Conservation (phyloP, 2,113 vertebrate genomes). For the Cranoglanis bouderius region DNA sequence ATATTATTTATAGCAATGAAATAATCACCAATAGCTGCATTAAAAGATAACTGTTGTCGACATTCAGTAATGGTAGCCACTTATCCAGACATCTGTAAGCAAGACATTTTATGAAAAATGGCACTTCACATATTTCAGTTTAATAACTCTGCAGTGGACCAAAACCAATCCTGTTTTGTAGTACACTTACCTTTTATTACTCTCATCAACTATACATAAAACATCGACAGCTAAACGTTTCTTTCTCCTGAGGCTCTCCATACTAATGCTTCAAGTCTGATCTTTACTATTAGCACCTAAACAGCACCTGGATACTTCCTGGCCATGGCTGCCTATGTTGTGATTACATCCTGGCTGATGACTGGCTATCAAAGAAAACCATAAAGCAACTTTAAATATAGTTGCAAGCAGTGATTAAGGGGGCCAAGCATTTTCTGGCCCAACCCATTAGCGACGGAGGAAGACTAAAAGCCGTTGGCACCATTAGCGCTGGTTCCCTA, state of each 20-base stretch:
- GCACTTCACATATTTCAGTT: background rate
- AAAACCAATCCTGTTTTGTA: background rate
- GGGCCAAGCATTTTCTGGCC: background rate
- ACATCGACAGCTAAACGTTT: background rate
- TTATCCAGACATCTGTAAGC: background rate
- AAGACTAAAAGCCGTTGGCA: background rate
- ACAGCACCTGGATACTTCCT: background rate
- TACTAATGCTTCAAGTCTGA: background rate
- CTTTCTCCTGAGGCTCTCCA: background rate
- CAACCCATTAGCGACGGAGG: background rate
- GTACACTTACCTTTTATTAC: background rate
- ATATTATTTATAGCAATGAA: background rate
- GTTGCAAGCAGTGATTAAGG: background rate
- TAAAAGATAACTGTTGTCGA: background rate
- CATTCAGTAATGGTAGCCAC: background rate
- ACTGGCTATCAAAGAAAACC: background rate
- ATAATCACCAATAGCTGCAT: background rate
- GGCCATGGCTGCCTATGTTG: background rate
- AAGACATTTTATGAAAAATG: conserved; percentile 3
- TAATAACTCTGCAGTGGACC: background rate
- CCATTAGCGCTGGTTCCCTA: background rate
- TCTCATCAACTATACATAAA: background rate
- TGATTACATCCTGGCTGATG: background rate
- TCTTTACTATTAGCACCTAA: background rate
- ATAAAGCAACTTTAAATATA: background rate